These are phyloP conservation scores for Tor tambroides DNA, from an alignment of 2,113 vertebrate species.

Conservation along the genomic window DNA sequence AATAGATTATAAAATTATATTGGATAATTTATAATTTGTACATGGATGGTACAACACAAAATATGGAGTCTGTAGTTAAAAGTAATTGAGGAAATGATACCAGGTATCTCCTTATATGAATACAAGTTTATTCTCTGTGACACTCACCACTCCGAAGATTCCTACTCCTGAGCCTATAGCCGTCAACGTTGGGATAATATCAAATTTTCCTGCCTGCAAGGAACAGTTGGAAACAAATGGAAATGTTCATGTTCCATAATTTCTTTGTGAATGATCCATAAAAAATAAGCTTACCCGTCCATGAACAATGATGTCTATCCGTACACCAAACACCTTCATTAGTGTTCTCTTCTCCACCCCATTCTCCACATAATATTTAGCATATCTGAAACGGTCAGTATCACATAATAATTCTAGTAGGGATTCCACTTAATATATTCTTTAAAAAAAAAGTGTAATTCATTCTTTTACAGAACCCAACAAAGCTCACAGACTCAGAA, in stretches of 20 bases:
- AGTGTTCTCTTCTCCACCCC: conserved; percentile 79
- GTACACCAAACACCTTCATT: conserved; percentile 93
- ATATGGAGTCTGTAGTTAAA: background rate
- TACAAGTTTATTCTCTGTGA: background rate
- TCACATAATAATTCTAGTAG: background rate
- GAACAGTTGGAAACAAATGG: background rate
- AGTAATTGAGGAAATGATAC: background rate
- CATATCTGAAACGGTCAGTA: conserved; percentile 73
- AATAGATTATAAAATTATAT: too few species aligned
- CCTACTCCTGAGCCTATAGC: conserved; percentile 97
- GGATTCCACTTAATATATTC: background rate
- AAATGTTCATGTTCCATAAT: background rate
- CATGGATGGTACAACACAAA: background rate
- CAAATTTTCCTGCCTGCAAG: conserved; percentile 90
- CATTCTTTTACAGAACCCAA: background rate
- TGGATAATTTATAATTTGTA: too few species aligned
- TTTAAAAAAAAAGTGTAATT: background rate
- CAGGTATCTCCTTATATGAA: background rate
- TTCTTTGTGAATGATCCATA: background rate
- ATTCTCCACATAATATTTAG: conserved; percentile 83
- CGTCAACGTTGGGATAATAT: conserved; percentile 95
- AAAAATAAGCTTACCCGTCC: conserved; percentile 81
- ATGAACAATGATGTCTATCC: conserved; percentile 88
- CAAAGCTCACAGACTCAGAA: background rate
- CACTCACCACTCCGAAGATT: conserved; percentile 96